Evolutionary conservation across 1,140 invertebrate genomes (phyloP), one percentile per base, ranked within the genome.

Genomic region (Drosophila watanabei): DNA sequence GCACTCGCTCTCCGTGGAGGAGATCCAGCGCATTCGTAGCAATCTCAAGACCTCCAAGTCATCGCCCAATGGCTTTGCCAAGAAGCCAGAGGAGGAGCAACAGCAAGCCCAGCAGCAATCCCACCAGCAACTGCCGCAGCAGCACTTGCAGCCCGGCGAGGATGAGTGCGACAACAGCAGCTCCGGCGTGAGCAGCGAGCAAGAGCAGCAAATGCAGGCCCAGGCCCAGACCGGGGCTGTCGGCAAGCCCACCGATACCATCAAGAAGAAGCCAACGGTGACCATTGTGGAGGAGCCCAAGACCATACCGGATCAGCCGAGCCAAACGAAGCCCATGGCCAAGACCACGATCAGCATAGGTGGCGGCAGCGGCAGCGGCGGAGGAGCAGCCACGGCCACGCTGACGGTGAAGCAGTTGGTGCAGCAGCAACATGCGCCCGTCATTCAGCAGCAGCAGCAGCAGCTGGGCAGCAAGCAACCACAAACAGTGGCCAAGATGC

Each of bases 151-250:
- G 28, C 82, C 79, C 32, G 79, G 78, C 75, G 93, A 95, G 10
- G 97, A 97, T 94, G 97, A 97, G 92, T 96, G 96, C 37, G 97
- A 98, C 92, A 98, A 97, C 93, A 97, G 96, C 66, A 97, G 97
- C 10, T 97, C 96, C 52, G 97, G 97, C 2, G 97, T 98, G 0
- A 97, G 97, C 66, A 97, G 97, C 32, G 97, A 98, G 91, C 97
- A 98, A 87, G 97, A 97, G 83, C 93, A 96, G 35, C 18, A 84
- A 4, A 11, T 83, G 8, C 61, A 68, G 3, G 71, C 51, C 16
- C 35, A 3, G 18, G 41, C 43, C 0, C 20, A 93, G 95, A 33
- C 49, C 5, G 41, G 32, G 4, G 73, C 32, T 7, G 9, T 57
- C 24, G 45, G 24, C 33, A 92, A 92, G 33, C 79, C 85, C 41